A percentile compares a stretch with the other conserved stretches of the same genome.
Evolutionary conservation across 2,113 vertebrate genomes (phyloP).

Genomic region (Oryzias melastigma): DNA sequence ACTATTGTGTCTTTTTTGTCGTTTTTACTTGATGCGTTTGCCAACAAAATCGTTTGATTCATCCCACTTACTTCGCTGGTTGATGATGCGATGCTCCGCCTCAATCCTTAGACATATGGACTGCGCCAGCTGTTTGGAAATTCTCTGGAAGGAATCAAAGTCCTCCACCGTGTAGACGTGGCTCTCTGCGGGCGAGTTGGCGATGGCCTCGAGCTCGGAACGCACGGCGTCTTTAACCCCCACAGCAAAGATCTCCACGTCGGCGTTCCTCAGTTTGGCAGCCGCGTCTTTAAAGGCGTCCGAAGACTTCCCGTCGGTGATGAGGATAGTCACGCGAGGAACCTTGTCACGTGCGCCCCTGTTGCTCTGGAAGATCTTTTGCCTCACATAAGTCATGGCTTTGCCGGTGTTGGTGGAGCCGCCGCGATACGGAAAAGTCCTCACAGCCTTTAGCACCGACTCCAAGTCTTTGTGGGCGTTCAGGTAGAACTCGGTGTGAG

Average conservation of each 20-base stretch:
- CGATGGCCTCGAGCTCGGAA: constrained; percentile 93
- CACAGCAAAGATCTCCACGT: constrained; percentile 97
- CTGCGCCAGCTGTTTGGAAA: constrained; percentile 94
- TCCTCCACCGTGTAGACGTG: constrained; percentile 98
- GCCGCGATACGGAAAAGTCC: constrained; percentile 93
- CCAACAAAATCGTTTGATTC: too few species aligned
- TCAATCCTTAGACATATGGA: constrained; percentile 96
- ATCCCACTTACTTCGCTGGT: constrained; percentile 84
- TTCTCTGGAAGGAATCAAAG: constrained; percentile 97
- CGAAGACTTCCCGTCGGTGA: constrained; percentile 98
- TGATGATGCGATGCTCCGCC: constrained; percentile 88
- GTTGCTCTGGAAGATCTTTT: constrained; percentile 85
- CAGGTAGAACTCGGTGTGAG: constrained; percentile 92
- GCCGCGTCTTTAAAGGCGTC: constrained; percentile 94
- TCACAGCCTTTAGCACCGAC: constrained; percentile 87
- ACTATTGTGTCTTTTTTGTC: too few species aligned
- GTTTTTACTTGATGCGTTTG: too few species aligned
- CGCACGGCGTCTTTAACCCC: constrained; percentile 96
- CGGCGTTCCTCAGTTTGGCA: constrained; percentile 82
- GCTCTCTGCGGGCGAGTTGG: constrained; percentile 85
- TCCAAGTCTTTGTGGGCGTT: constrained; percentile 85
- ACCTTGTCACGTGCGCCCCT: constrained; percentile 88
- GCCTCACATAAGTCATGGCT: constrained; percentile 95
- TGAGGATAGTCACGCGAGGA: constrained; percentile 93
- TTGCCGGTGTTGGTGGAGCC: constrained; percentile 97